Evolutionary conservation across 2,888 invertebrate species (phyloP).

Genomic region (Myathropa florea): DNA sequence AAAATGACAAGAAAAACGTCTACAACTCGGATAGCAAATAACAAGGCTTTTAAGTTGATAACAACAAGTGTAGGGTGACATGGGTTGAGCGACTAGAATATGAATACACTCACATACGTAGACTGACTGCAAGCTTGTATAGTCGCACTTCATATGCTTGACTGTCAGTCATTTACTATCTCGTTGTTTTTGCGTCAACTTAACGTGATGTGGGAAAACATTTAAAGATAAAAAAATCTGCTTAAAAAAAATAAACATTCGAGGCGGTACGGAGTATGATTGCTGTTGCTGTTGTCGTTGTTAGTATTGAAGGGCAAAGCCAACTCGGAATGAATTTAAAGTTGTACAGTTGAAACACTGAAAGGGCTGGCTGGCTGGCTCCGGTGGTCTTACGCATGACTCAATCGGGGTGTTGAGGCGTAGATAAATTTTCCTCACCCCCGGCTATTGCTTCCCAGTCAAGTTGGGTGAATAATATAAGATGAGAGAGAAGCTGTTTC

Average conservation of each 20-base stretch:
- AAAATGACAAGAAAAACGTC: background rate
- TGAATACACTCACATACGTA: no score
- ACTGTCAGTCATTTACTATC: conserved; percentile 3
- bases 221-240: conserved; percentile 1
- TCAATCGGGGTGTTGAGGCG: no score
- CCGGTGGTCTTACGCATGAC: no score
- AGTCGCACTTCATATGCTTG: background rate
- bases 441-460: no score
- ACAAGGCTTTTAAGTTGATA: conserved; percentile 37
- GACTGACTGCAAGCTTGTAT: background rate
- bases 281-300: background rate
- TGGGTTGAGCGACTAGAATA: background rate
- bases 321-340: no score
- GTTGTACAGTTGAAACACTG: no score
- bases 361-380: no score
- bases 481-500: no score
- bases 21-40: conserved; percentile 19
- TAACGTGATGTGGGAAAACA: background rate
- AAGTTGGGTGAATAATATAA: no score
- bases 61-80: conserved; percentile 25
- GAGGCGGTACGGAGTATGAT: background rate
- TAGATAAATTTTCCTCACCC: no score
- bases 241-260: background rate
- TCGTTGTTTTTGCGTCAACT: conserved; percentile 12
- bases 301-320: background rate